Percentiles rank a stretch among this genome's conserved stretches.
Conservation (phyloP, 2,888 invertebrate species). For the Osmoderma eremita region DNA sequence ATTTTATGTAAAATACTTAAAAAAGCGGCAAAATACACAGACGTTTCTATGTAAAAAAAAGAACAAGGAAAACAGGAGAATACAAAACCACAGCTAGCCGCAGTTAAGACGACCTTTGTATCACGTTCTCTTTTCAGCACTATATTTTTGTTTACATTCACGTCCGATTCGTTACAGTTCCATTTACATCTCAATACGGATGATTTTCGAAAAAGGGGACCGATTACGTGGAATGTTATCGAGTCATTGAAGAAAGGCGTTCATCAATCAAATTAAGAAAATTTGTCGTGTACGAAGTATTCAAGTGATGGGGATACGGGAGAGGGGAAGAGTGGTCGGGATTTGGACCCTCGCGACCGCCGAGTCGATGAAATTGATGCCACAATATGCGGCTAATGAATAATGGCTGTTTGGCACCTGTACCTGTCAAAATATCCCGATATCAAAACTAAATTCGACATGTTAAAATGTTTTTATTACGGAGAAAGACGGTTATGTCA, state of each 20-base stretch:
- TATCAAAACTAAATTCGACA: background rate
- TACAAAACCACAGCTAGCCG: no score
- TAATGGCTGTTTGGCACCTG: conserved; percentile 40
- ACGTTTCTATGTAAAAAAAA: no score
- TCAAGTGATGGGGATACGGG: background rate
- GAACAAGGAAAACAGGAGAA: no score
- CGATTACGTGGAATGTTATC: conserved; percentile 43
- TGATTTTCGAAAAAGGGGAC: conserved; percentile 35
- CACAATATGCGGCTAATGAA: conserved; percentile 43
- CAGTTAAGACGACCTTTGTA: background rate
- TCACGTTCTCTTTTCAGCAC: background rate
- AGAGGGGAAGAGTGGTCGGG: no score
- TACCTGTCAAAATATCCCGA: conserved; percentile 32
- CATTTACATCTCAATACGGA: conserved; percentile 34
- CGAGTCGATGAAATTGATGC: conserved; percentile 26
- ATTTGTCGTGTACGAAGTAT: conserved; percentile 38
- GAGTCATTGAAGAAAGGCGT: conserved; percentile 35
- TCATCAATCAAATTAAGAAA: conserved; percentile 44
- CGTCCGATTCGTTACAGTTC: conserved; percentile 40
- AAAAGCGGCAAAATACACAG: no score
- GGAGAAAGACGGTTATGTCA: no score
- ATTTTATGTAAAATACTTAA: no score
- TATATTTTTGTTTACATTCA: conserved; percentile 29
- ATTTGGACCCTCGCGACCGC: conserved; percentile 14
- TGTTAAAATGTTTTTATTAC: no score